Evolutionary conservation across 2,797 vertebrate genomes (phyloP).

Genomic region (Notamacropus eugenii): DNA sequence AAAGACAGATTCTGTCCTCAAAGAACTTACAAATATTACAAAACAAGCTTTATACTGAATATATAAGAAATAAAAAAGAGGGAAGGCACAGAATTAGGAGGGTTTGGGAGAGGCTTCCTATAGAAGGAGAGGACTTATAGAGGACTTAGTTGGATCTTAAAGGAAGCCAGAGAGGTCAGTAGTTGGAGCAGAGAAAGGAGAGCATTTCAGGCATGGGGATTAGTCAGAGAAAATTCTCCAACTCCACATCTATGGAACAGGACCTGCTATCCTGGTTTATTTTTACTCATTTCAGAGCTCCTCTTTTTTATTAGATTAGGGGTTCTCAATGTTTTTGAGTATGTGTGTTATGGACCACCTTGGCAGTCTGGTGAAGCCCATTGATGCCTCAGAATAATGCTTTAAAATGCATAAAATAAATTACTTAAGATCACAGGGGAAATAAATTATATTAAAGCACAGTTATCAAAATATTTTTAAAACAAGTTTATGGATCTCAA

Average conservation of each 20-base stretch:
- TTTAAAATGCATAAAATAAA: not conserved
- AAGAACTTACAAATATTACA: not conserved
- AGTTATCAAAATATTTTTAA: not conserved
- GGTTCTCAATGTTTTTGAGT: not conserved
- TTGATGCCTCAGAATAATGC: not conserved
- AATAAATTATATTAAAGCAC: not conserved
- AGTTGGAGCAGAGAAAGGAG: not conserved
- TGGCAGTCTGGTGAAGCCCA: not conserved
- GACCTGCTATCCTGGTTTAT: not conserved
- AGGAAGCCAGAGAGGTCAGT: not conserved
- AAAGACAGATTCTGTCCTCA: not conserved
- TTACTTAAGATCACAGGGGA: not conserved
- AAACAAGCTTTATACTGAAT: not conserved
- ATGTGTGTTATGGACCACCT: not conserved
- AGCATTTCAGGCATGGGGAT: not conserved
- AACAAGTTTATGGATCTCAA: not conserved
- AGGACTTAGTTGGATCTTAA: not conserved
- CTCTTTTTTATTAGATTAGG: not conserved
- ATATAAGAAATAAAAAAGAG: not conserved
- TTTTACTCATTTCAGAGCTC: not conserved
- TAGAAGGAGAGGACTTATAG: not conserved
- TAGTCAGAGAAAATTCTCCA: not conserved
- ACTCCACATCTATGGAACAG: not conserved
- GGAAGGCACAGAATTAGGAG: not conserved
- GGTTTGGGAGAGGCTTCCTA: not conserved